Conservation (phyloP, 37 sponge, comb jelly and placozoan species). For the Chondrilla cf. caribensis region DNA sequence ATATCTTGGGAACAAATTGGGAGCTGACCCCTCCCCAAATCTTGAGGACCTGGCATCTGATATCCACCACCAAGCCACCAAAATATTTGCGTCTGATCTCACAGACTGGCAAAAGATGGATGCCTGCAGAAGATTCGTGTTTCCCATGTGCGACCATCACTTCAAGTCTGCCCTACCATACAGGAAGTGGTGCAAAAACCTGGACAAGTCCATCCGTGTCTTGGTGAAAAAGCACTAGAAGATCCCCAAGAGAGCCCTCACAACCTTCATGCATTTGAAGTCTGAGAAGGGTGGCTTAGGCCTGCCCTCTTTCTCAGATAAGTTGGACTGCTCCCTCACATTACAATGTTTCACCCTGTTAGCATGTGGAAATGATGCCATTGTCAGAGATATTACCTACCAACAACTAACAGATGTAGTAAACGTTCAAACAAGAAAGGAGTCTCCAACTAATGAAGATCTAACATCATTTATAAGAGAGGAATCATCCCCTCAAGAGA, state of each 20-base stretch:
- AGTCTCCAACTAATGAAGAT: background rate
- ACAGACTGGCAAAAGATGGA: conserved; percentile 60
- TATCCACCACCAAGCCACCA: background rate
- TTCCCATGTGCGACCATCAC: conserved; percentile 1
- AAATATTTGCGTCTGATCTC: background rate
- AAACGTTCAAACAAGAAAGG: background rate
- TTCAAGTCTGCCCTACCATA: background rate
- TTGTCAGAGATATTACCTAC: background rate
- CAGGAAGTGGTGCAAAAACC: conserved; percentile 9
- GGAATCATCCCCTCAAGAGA: background rate
- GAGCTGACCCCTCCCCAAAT: background rate
- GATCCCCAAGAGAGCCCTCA: background rate
- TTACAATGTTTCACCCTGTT: background rate
- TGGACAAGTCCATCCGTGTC: conserved; percentile 8
- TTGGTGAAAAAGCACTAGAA: conserved; percentile 6
- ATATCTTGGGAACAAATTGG: background rate
- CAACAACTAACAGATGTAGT: background rate
- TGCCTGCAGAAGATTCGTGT: conserved; percentile 41
- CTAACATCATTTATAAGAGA: background rate
- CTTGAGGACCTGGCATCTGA: background rate
- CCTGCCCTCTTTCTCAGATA: conserved; percentile 28
- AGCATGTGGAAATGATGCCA: background rate
- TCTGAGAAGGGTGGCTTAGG: conserved; percentile 31
- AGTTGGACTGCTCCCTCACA: background rate
- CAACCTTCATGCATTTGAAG: background rate